Evolutionary conservation across 2,888 invertebrate species (phyloP).

Genomic region (Cheilosia grossa): DNA sequence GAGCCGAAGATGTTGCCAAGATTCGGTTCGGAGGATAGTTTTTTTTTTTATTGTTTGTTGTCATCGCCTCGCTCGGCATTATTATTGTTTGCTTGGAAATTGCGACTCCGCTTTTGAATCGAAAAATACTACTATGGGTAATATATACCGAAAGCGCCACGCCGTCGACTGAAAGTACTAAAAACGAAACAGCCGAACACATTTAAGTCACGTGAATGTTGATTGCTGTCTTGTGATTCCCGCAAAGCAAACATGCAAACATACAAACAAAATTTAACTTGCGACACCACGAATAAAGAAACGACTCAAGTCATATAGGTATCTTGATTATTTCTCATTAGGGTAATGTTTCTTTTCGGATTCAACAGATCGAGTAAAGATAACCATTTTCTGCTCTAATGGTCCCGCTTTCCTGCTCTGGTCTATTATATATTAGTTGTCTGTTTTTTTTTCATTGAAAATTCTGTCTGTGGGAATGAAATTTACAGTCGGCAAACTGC

Average conservation of each 20-base stretch:
- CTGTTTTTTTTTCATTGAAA: constrained; percentile 20
- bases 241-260: constrained; percentile 6
- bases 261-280: not conserved
- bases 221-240: constrained; percentile 10
- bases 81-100: not conserved
- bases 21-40: not conserved
- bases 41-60: not conserved
- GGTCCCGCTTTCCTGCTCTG: not conserved
- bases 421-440: not conserved
- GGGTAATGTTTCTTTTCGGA: constrained; percentile 13
- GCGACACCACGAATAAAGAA: not conserved
- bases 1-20: not conserved
- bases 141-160: constrained; percentile 1
- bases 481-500: constrained; percentile 52
- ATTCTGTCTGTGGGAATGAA: constrained; percentile 35
- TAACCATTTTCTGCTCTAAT: constrained; percentile 17
- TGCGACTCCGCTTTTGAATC: constrained; percentile 2
- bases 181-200: not conserved
- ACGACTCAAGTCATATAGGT: constrained; percentile 6
- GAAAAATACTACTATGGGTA: too few relatives aligned
- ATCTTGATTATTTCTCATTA: constrained; percentile 6
- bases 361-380: constrained; percentile 4
- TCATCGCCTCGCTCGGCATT: not conserved
- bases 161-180: not conserved
- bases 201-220: constrained; percentile 32